Evolutionary conservation across 2,888 invertebrate species (phyloP).

Genomic region (Anagyrus pseudococci): DNA sequence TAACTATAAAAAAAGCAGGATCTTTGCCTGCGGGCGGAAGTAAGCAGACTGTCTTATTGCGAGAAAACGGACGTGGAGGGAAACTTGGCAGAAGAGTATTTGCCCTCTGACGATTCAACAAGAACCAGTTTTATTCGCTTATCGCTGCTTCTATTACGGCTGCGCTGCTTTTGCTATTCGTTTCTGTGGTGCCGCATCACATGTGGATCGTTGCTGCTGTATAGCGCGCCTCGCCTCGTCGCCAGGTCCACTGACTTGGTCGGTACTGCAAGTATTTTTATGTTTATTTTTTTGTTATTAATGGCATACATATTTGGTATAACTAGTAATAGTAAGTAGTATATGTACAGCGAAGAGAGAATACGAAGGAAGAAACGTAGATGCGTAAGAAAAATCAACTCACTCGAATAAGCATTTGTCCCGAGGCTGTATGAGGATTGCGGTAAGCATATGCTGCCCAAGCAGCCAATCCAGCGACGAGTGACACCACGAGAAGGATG

Average conservation of each 20-base stretch:
- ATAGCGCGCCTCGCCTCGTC: constrained; percentile 90
- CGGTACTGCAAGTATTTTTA: constrained; percentile 76
- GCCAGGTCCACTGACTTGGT: constrained; percentile 92
- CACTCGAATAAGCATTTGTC: constrained; percentile 96
- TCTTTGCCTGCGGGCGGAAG: too few species aligned
- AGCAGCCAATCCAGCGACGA: constrained; percentile 72
- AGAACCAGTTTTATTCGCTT: constrained; percentile 43
- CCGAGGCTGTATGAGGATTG: constrained; percentile 94
- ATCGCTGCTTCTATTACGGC: constrained; percentile 9
- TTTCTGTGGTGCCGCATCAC: constrained; percentile 63
- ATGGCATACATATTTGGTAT: too few species aligned
- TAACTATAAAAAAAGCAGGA: too few species aligned
- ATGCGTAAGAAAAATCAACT: constrained; percentile 50
- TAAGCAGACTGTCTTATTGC: too few species aligned
- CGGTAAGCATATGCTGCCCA: constrained; percentile 95
- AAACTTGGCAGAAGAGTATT: too few species aligned
- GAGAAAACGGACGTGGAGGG: too few species aligned
- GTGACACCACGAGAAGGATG: constrained; percentile 73
- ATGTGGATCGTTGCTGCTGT: constrained; percentile 95
- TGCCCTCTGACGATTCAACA: constrained; percentile 40
- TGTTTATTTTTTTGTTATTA: neutral
- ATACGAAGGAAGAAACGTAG: constrained; percentile 5
- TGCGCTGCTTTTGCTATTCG: constrained; percentile 3
- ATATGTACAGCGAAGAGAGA: too few species aligned
- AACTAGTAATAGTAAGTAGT: too few species aligned